Conservation (phyloP, 2,113 vertebrate genomes). For the Mastomys coucha region DNA sequence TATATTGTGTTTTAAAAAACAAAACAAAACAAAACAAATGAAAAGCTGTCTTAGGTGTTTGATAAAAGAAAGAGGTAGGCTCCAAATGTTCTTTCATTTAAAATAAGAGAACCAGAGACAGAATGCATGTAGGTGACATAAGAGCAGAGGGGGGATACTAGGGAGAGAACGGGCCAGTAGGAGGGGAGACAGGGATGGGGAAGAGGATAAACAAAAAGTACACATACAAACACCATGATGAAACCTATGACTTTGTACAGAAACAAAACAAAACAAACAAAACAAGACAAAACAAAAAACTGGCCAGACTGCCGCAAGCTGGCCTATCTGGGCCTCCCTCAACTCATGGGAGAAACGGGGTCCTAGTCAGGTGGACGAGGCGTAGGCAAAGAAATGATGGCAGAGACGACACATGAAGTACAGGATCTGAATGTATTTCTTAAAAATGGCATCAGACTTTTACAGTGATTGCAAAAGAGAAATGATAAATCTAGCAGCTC, state of each 20-base stretch:
- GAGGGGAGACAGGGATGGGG: not conserved
- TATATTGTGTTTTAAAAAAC: conserved; percentile 15
- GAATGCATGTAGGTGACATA: not conserved
- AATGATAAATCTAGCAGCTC: too few species aligned
- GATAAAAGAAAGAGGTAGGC: not conserved
- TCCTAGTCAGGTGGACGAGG: too few species aligned
- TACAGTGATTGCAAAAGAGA: too few species aligned
- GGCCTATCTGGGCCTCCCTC: too few species aligned
- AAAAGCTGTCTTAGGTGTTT: conserved; percentile 28
- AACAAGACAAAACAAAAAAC: too few species aligned
- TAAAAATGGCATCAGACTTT: too few species aligned
- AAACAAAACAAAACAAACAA: not conserved
- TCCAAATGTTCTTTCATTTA: conserved; percentile 23
- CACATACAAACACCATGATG: not conserved
- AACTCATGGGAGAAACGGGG: too few species aligned
- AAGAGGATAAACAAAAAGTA: not conserved
- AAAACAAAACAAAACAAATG: conserved; percentile 24
- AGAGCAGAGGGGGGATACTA: not conserved
- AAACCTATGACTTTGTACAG: not conserved
- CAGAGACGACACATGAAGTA: too few species aligned
- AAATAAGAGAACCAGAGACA: not conserved
- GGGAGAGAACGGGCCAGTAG: not conserved
- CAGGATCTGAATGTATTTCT: too few species aligned
- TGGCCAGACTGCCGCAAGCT: too few species aligned
- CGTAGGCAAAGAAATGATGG: too few species aligned